Conservation (phyloP, 2,888 invertebrate genomes). For the Harpagoxenus sublaevis region DNA sequence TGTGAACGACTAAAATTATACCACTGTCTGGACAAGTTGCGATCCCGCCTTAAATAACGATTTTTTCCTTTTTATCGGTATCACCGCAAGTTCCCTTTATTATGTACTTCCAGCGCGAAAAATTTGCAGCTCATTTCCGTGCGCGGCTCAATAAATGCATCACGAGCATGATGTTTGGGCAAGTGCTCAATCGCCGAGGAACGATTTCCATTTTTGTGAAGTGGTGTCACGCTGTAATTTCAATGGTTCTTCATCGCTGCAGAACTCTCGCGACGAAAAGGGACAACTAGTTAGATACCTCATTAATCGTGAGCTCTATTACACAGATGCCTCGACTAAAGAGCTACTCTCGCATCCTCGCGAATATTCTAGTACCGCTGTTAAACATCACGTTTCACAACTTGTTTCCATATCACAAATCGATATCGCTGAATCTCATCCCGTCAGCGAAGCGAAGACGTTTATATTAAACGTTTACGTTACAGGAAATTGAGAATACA, state of each 20-base stretch:
- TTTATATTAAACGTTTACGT: constrained; percentile 9
- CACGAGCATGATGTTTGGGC: not conserved
- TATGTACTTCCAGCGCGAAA: not conserved
- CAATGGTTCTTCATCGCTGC: constrained; percentile 63
- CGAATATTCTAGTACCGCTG: constrained; percentile 59
- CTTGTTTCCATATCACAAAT: constrained; percentile 13
- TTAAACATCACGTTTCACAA: constrained; percentile 54
- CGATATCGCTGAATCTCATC: constrained; percentile 8
- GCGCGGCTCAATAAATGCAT: not conserved
- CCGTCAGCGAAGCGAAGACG: not conserved
- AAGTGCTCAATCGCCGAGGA: constrained; percentile 10
- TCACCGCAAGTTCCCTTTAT: not conserved
- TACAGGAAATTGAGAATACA: not conserved
- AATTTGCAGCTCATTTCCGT: not conserved
- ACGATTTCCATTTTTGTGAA: constrained; percentile 57
- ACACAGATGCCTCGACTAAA: constrained; percentile 62
- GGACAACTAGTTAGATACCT: constrained; percentile 64
- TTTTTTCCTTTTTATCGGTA: not conserved
- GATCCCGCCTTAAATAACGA: not conserved
- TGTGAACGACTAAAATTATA: constrained; percentile 33
- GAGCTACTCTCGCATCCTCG: constrained; percentile 55
- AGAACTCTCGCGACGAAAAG: constrained; percentile 60
- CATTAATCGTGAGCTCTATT: constrained; percentile 68
- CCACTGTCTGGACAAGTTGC: constrained; percentile 6
- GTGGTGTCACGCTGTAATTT: constrained; percentile 62